Evolutionary conservation across 2,113 vertebrate genomes (phyloP), one percentile per base, ranked within the genome.

Genomic region (Tragelaphus buxtoni): DNA sequence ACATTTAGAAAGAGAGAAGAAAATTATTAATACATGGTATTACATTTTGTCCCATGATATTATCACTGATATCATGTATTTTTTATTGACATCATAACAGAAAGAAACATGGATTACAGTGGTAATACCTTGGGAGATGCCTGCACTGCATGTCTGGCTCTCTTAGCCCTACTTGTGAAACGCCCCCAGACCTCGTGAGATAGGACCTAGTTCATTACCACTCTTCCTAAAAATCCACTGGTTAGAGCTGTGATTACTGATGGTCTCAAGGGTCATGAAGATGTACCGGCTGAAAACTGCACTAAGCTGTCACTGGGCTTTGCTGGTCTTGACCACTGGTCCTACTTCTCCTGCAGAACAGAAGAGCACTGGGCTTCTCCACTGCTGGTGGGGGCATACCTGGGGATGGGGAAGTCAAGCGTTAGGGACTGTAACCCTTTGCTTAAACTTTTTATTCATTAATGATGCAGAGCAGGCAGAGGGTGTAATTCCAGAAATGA

Each of bases 141-240:
- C 32, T 1, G 17, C 3, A 9, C 32, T 61, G 26, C 65, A 2
- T 5, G 30, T 17, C 80, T 51, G 20, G 8, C 26, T 30, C 24
- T 7, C 30, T 53, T 3, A 69, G 77, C 94, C 84, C 26, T 74
- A 17, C 49, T 56, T 83, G 60, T 16, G 47, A 18, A 16, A 47
- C 0, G 4, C 14, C 24, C 58, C 11, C 1, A 63, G 35, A 56
- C 35, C 45, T 28, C 0, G 0, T 55, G 26, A 30, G n/a, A 16
- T 6, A 4, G 24, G 45, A 51, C 42, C 20, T 1, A 3, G 28
- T 28, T 39, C 9, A 2, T 14, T 22, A 20, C 2, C 16, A 0
- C 3, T 11, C 13, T 24, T 56, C 49, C n/a, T 7, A 4, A 32
- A 49, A 58, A 32, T 42, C 58, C 47, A 80, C 5, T 4, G 24